Base-by-base conservation (phyloP, 2,113 vertebrate species). In the Nesogale talazaci region DNA sequence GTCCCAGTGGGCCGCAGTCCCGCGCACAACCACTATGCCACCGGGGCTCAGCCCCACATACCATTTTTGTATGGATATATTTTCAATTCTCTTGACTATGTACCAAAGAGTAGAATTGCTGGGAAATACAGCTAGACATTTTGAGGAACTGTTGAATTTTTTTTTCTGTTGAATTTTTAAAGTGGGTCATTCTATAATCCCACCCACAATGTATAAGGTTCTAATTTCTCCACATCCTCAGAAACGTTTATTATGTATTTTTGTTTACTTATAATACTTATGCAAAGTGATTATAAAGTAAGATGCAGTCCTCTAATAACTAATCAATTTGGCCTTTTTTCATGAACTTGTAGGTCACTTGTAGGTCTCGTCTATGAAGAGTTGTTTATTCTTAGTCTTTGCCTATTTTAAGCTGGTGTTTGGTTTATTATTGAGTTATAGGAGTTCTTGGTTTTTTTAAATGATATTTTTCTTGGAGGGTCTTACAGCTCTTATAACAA, bases 241-340 rank as follows among this genome's bases (percentile, higher is more conserved):
- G 22, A 17, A 86, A 86, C 42, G 86, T 42, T 29, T 61, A 42
- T 17, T 75, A 42, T 69, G 12, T 72, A n/a, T 85, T 84, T 87
- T 70, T 76, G 40, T 75, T 38, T 70, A 74, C 23, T 72, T 31
- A 89, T 74, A 12, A 8, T 63, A 82, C 31, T 56, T 20, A 6
- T 59, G 29, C 27, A 12, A 69, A 94, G 25, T 80, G 56, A 40
- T 69, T 82, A 83, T 94, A 52, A 52, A 52, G 46, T 52, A 40
- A 86, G n/a, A 72, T 57, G 63, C 31, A 83, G 56, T 89, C 92
- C 42, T 42, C 87, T 78, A 83, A 70, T 83, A 61, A 74, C 40
- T 91, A 61, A 40, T 72, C 61, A 61, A 25, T 52, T 36, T 29
- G 76, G 46, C 31, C 81, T 59, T 38, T 86, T 90, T 82, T 82